Percentiles rank a stretch among this genome's conserved stretches.
phyloP scores from a whole-genome alignment of 2,797 vertebrate species.

The Carapus acus region DNA sequence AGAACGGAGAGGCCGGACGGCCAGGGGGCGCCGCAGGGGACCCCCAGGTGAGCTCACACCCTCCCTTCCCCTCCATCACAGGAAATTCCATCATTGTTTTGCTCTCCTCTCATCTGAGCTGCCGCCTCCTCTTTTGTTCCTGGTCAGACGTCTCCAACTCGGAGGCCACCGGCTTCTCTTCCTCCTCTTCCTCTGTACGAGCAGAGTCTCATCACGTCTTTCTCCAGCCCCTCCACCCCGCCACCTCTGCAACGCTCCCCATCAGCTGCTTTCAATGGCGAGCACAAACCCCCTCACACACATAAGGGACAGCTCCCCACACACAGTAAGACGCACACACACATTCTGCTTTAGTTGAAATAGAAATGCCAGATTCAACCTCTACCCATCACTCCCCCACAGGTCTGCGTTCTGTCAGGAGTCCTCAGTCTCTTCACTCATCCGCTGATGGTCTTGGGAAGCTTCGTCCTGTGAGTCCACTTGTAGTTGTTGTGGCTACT shows the following conservation, averaged over 20 bases:
- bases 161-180: constrained; percentile 77
- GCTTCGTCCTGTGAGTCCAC: constrained; percentile 86
- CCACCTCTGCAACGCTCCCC: constrained; percentile 86
- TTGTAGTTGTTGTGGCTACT: neutral
- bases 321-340: constrained; percentile 64
- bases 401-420: constrained; percentile 83
- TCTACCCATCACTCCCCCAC: constrained; percentile 13
- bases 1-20: constrained; percentile 80
- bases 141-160: constrained; percentile 78
- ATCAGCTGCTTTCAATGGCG: constrained; percentile 80
- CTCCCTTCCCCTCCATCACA: too few species aligned
- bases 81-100: neutral
- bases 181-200: constrained; percentile 89
- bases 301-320: constrained; percentile 59
- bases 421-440: constrained; percentile 83
- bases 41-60: constrained; percentile 42
- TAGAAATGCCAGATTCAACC: neutral
- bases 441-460: constrained; percentile 83
- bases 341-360: neutral
- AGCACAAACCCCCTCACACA: constrained; percentile 69
- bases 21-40: constrained; percentile 49
- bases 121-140: constrained; percentile 6
- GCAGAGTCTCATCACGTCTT: constrained; percentile 86
- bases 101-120: neutral
- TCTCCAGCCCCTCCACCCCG: constrained; percentile 81